phyloP scores from a whole-genome alignment of 2,113 vertebrate species.

The Saguinus imperator region DNA sequence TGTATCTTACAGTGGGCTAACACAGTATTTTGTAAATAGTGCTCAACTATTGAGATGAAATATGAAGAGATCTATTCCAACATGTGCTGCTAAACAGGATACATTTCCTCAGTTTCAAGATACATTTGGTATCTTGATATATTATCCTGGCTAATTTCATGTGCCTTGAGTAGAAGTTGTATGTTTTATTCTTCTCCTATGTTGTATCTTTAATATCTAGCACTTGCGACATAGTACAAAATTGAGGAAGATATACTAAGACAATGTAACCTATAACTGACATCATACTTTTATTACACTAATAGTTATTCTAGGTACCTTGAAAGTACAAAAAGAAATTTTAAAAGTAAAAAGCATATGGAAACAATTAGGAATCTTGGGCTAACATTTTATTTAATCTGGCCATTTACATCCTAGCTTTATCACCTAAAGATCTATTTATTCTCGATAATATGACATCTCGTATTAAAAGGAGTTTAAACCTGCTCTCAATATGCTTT shows the following conservation, averaged over 20 bases:
- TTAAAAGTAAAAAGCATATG: slow-evolving; percentile 13
- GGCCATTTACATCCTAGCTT: not conserved
- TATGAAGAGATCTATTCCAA: not conserved
- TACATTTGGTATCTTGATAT: not conserved
- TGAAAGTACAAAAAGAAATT: not conserved
- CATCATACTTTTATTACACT: not conserved
- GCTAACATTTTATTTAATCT: not conserved
- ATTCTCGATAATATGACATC: not conserved
- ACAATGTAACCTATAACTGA: not conserved
- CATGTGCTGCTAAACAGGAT: not conserved
- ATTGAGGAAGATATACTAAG: not conserved
- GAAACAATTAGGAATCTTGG: not conserved
- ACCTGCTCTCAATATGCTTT: not conserved
- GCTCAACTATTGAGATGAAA: not conserved
- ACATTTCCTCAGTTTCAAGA: slow-evolving; percentile 30
- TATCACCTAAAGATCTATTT: not conserved
- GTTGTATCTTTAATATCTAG: not conserved
- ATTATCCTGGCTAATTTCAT: slow-evolving; percentile 8
- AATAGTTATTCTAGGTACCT: not conserved
- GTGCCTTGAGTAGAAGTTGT: slow-evolving; percentile 10
- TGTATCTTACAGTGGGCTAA: not conserved
- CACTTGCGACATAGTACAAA: not conserved
- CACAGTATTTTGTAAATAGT: not conserved
- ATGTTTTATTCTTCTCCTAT: not conserved
- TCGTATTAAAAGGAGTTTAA: not conserved